A percentile compares a stretch with the other conserved stretches of the same genome.
These are phyloP conservation scores for Egretta garzetta DNA, from an alignment of 2,113 vertebrate genomes.

Conservation along the genomic window DNA sequence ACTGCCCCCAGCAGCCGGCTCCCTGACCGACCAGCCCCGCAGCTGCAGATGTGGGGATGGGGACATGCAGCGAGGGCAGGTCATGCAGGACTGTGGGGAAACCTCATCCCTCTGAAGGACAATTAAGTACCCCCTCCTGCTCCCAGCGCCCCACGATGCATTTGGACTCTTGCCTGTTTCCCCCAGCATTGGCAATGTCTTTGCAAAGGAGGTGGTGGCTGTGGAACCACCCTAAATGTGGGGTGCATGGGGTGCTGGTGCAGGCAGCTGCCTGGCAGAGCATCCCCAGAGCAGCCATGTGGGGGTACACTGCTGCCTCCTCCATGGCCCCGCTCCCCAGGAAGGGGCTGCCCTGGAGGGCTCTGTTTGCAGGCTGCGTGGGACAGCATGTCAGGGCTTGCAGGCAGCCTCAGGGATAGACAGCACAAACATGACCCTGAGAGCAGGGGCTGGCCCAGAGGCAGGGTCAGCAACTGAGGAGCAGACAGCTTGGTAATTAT, in stretches of 20 bases:
- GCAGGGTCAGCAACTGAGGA: background rate
- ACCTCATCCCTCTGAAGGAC: background rate
- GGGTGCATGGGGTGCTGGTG: background rate
- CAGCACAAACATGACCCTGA: background rate
- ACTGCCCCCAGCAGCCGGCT: background rate
- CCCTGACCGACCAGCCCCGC: too few relatives aligned
- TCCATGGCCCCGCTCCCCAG: accelerated
- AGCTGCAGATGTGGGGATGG: accelerated
- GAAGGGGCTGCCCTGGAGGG: background rate
- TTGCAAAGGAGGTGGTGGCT: background rate
- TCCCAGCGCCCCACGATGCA: background rate
- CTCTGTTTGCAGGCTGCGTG: accelerated
- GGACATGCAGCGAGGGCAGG: accelerated
- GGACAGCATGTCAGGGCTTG: background rate
- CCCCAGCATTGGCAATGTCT: background rate
- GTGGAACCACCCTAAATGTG: background rate
- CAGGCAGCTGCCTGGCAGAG: background rate
- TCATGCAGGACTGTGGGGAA: background rate
- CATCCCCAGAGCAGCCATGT: accelerated
- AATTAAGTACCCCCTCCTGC: background rate
- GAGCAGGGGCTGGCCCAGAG: background rate
- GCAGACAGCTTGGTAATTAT: background rate
- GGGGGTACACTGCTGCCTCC: background rate
- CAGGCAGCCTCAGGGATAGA: accelerated
- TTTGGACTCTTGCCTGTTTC: background rate